phyloP scores from a whole-genome alignment of 2,888 invertebrate species.

The Conus canariensis region DNA sequence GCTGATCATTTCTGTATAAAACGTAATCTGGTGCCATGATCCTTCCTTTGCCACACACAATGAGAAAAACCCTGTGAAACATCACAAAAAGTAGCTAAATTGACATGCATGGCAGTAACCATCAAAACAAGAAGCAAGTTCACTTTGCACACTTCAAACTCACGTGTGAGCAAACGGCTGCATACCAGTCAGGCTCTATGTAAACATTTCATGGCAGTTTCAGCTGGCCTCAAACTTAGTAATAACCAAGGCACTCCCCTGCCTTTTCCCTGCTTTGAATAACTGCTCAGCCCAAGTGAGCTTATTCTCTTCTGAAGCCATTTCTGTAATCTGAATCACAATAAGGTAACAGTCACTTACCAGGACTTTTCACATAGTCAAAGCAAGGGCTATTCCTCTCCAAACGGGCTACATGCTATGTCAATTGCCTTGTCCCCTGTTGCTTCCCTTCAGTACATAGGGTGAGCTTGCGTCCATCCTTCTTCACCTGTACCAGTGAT shows the following conservation, averaged over 20 bases:
- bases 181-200: background rate
- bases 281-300: background rate
- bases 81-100: background rate
- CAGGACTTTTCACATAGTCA: too few relatives aligned
- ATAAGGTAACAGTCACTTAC: too few relatives aligned
- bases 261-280: background rate
- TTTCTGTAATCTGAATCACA: too few relatives aligned
- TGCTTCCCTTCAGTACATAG: too few relatives aligned
- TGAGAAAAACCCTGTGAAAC: background rate
- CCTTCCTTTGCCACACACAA: background rate
- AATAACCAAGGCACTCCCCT: background rate
- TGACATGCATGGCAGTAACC: background rate
- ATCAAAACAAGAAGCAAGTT: background rate
- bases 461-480: too few relatives aligned
- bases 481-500: too few relatives aligned
- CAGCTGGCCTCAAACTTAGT: background rate
- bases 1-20: background rate
- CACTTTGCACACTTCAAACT: background rate
- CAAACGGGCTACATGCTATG: too few relatives aligned
- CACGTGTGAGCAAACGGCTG: background rate
- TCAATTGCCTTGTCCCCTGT: too few relatives aligned
- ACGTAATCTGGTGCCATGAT: background rate
- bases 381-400: too few relatives aligned
- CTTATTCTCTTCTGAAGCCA: too few relatives aligned
- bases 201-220: conserved; percentile 1